A percentile compares a stretch with the other conserved stretches of the same genome.
Evolutionary conservation across 2,113 vertebrate genomes (phyloP).

Genomic region (Psettodes erumei): DNA sequence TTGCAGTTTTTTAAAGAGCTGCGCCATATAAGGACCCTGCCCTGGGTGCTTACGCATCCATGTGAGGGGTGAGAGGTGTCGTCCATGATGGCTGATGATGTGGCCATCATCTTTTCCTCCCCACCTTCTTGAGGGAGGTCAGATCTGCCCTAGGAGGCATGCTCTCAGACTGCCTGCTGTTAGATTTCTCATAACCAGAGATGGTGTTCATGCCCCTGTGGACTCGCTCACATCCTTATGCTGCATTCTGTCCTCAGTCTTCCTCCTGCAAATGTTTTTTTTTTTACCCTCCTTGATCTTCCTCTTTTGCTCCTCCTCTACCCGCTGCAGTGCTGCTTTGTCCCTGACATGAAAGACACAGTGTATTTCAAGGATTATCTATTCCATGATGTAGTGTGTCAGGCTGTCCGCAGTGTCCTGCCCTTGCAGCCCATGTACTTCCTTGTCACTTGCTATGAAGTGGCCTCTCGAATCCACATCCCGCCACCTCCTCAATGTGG

Average conservation of each 20-base stretch:
- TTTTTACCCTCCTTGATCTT: conserved; percentile 11
- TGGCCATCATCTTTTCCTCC: conserved; percentile 49
- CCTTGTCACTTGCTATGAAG: conserved; percentile 17
- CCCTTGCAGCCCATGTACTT: conserved; percentile 26
- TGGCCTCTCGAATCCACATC: conserved; percentile 22
- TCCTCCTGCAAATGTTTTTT: conserved; percentile 9
- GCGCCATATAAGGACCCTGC: conserved; percentile 20
- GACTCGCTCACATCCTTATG: conserved; percentile 29
- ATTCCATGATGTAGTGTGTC: conserved; percentile 52
- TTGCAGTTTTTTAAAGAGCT: conserved; percentile 37
- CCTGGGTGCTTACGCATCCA: conserved; percentile 39
- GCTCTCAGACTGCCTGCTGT: conserved; percentile 49
- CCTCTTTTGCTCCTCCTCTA: conserved; percentile 1
- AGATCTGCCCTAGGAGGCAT: conserved; percentile 37
- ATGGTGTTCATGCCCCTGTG: conserved; percentile 57
- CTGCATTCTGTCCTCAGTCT: conserved; percentile 30
- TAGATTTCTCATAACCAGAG: conserved; percentile 43
- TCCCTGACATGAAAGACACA: conserved; percentile 32
- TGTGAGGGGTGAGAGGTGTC: conserved; percentile 34
- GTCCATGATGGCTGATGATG: conserved; percentile 57
- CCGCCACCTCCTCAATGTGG: conserved; percentile 25
- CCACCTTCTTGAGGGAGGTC: conserved; percentile 11
- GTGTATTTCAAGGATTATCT: conserved; percentile 44
- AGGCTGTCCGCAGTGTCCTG: conserved; percentile 30
- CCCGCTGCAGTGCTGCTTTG: conserved; percentile 20